Evolutionary conservation across 2,888 invertebrate genomes (phyloP), one percentile per base, ranked within the genome.

Genomic region (Lithophane semibrunnea): DNA sequence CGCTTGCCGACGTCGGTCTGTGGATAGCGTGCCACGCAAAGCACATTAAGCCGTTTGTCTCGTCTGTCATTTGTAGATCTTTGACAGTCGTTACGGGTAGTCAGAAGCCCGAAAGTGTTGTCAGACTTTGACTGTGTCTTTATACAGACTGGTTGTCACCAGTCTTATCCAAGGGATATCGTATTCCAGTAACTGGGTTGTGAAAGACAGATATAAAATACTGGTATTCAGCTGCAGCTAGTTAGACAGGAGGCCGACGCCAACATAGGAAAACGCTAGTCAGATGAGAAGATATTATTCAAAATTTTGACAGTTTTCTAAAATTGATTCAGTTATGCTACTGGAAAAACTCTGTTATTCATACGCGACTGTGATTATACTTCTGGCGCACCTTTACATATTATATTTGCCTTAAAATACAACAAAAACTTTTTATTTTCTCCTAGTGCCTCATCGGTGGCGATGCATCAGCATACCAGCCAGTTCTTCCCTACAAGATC

Each of bases 361-460:
- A n/a, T 47, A 47, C 1, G 18, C 7, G 1, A 49, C 29, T 29
- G 21, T 29, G 2, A 21, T 13, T 67, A 13, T 67, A 8, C 3
- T 16, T 29, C 13, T 54, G 29, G 3, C 16, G 5, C 16, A n/a
- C 21, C 9, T 58, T 58, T n/a, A 49, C 16, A n/a, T n/a, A n/a
- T 12, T 49, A 56, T 16, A 5, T 37, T 5, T 16, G 5, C 21
- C 16, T 10, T 37, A 7, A 60, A 68, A 68, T 60, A 68, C 16
- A 37, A 37, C 16, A 37, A 37, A 16, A n/a, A 3, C 52, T 42
- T 61, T 58, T 37, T 49, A 37, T 42, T 75, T 47, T 76, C 16
- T 73, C 54, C 44, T 82, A 96, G 96, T 96, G 96, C 76, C 90
- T 96, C 66, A 91, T 96, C 75, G 96, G 96, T 0, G 96, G 96